Conservation (phyloP, 2,888 invertebrate genomes). For the Phengaris arion region DNA sequence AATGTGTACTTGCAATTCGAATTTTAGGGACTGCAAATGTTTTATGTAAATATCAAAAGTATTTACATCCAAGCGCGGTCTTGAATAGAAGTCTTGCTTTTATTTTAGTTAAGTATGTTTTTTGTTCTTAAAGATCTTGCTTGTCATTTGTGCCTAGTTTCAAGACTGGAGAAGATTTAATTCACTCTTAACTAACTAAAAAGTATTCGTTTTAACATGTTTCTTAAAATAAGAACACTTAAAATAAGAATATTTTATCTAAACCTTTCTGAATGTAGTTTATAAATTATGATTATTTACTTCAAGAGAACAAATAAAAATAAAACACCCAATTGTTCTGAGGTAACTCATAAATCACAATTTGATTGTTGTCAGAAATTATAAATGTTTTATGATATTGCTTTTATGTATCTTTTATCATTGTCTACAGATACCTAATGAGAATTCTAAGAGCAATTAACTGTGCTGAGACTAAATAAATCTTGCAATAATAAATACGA, state of each 20-base stretch:
- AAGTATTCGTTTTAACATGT: too few species aligned
- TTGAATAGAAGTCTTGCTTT: too few species aligned
- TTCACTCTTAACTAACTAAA: too few species aligned
- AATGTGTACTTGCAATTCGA: constrained; percentile 2
- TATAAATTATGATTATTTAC: constrained; percentile 1
- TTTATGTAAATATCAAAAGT: neutral
- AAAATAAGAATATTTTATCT: neutral
- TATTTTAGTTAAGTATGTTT: too few species aligned
- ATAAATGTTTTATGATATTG: constrained; percentile 7
- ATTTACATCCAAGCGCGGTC: too few species aligned
- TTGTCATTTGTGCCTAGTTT: too few species aligned
- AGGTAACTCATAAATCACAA: neutral
- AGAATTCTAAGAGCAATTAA: constrained; percentile 9
- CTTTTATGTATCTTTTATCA: constrained; percentile 4
- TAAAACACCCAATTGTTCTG: neutral
- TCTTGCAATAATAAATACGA: neutral
- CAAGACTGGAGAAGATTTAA: too few species aligned
- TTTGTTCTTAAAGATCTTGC: too few species aligned
- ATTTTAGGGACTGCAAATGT: neutral
- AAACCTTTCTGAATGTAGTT: neutral
- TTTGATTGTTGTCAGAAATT: neutral
- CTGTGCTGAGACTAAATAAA: neutral
- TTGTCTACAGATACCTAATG: neutral
- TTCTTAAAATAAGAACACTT: neutral
- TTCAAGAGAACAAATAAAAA: neutral